phyloP scores from a whole-genome alignment of 2,113 vertebrate genomes.

The Bos taurus region DNA sequence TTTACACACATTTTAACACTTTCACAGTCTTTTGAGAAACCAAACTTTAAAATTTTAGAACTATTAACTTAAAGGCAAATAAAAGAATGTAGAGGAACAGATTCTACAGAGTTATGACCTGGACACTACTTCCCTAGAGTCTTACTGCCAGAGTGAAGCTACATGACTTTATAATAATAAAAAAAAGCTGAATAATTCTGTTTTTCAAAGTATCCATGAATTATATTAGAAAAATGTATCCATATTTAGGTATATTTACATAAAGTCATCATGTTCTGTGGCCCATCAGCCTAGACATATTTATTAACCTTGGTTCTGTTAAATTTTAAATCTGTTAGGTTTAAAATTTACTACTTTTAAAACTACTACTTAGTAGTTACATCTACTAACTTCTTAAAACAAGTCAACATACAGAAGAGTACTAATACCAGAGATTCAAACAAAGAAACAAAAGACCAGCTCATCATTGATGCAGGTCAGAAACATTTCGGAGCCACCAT shows the following conservation, averaged over 20 bases:
- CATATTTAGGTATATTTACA: neutral
- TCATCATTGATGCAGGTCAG: constrained; percentile 87
- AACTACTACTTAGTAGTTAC: too few species aligned
- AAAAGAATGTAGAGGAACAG: neutral
- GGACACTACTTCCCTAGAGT: neutral
- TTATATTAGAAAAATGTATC: neutral
- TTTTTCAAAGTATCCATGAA: constrained; percentile 14
- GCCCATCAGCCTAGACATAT: neutral
- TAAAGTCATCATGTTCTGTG: neutral
- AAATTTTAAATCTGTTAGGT: neutral
- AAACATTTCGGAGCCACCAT: constrained; percentile 88
- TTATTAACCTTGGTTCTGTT: neutral
- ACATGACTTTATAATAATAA: constrained; percentile 9
- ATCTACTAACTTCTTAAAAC: too few species aligned
- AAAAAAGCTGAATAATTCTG: constrained; percentile 17
- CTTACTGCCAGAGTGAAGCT: neutral
- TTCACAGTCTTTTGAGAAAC: neutral
- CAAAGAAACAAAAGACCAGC: too few species aligned
- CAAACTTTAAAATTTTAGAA: neutral
- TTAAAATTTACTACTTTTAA: neutral
- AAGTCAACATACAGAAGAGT: too few species aligned
- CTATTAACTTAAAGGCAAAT: constrained; percentile 12
- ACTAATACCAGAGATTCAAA: too few species aligned
- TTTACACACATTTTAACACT: constrained; percentile 40
- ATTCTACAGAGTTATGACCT: neutral